Evolutionary conservation across 2,113 vertebrate species (phyloP), one percentile per base, ranked within the genome.

Genomic region (Hyla sarda): DNA sequence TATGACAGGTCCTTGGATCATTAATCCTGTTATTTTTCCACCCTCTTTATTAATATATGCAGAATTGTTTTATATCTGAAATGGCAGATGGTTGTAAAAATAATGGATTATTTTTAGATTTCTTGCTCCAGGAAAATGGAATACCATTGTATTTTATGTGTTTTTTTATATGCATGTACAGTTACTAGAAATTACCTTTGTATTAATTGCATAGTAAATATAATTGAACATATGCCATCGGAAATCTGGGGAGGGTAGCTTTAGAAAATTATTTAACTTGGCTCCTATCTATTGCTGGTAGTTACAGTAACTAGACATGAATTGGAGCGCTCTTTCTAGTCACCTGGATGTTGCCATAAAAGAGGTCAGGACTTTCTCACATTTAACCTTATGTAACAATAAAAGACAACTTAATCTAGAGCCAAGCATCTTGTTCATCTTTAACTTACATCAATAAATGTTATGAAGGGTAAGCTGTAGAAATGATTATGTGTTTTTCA

Each of bases 1-100:
- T 56, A 23, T 78, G 75, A 78, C 75, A 78, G 28, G 48, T 78
- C 47, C 75, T 78, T 78, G 75, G 75, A 78, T 56, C 48, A 78
- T 54, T 78, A 54, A 32, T 78, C 19, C 75, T 78, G 75, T 56
- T 76, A 52, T 50, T 78, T 52, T 78, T 28, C 50, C 75, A 54
- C n/a, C 48, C 19, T 56, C 25, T 50, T 17, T 52, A 52, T 78
- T 78, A 78, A 32, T 56, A 2, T 56, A 78, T 34, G 50, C 75
- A 78, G 75, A 78, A 54, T 52, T 78, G 75, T 32, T 78, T 71
- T 78, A 56, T 78, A 78, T 78, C 16, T 56, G 50, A 54, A 54
- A 56, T 13, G 5, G 30, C 75, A 78, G 75, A 52, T 78, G 75
- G 48, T 56, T 56, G 16, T 21, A 78, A 48, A 74, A 25, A 48